These are phyloP conservation scores for Leptinotarsa lineolata DNA, from an alignment of 1,140 invertebrate genomes.

Conservation along the genomic window DNA sequence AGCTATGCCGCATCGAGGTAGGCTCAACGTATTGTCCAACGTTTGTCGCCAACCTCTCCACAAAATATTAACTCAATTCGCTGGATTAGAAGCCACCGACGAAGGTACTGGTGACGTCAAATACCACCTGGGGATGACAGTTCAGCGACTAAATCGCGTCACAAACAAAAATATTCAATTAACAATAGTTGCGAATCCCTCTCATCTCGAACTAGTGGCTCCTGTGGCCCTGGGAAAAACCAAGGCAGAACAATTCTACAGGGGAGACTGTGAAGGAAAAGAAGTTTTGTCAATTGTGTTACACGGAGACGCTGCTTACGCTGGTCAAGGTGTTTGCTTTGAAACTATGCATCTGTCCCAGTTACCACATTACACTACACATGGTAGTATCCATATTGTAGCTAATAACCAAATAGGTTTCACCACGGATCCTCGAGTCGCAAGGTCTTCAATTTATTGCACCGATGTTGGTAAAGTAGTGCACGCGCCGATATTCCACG, in stretches of 20 bases:
- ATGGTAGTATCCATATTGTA: constrained; percentile 88
- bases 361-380: constrained; percentile 83
- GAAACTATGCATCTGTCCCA: constrained; percentile 88
- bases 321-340: constrained; percentile 83
- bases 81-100: constrained; percentile 75
- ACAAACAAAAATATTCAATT: constrained; percentile 82
- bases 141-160: constrained; percentile 66
- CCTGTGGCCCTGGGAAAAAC: constrained; percentile 83
- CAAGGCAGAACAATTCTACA: constrained; percentile 84
- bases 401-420: constrained; percentile 93
- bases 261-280: constrained; percentile 74
- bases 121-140: constrained; percentile 83
- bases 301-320: constrained; percentile 89
- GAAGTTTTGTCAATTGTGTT: constrained; percentile 77
- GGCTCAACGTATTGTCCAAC: constrained; percentile 88
- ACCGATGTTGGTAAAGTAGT: constrained; percentile 64
- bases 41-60: constrained; percentile 85
- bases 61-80: constrained; percentile 87
- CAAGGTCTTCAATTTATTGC: constrained; percentile 68
- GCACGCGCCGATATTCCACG: constrained; percentile 91
- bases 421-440: constrained; percentile 86
- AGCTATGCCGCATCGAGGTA: constrained; percentile 92
- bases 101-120: constrained; percentile 93
- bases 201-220: constrained; percentile 87
- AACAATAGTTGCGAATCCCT: constrained; percentile 87